Evolutionary conservation across 2,113 vertebrate genomes (phyloP).

Genomic region (Ailuropoda melanoleuca): DNA sequence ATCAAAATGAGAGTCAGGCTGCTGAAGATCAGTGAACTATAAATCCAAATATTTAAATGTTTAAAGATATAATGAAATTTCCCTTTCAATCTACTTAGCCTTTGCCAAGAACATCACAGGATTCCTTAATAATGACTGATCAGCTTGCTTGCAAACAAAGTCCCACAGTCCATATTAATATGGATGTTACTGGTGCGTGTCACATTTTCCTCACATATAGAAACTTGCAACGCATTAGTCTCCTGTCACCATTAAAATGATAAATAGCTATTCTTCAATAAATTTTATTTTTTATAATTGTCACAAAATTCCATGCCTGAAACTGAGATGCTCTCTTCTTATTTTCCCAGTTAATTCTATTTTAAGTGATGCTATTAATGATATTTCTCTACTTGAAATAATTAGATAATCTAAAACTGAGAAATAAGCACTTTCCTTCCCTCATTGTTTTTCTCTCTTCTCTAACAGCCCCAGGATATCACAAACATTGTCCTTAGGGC

Average conservation of each 20-base stretch:
- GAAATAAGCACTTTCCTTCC: conserved; percentile 64
- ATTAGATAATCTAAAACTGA: conserved; percentile 55
- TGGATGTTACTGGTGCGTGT: fast-evolving
- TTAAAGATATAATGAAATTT: neutral
- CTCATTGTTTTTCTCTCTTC: neutral
- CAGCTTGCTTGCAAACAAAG: neutral
- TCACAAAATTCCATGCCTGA: conserved; percentile 20
- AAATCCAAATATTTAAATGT: conserved; percentile 46
- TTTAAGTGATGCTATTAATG: conserved; percentile 50
- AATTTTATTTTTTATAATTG: neutral
- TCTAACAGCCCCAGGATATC: conserved; percentile 39
- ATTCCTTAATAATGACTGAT: neutral
- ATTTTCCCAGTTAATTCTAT: neutral
- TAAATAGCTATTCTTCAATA: neutral
- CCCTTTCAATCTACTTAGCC: neutral
- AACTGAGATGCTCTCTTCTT: neutral
- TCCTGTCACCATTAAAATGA: conserved; percentile 33
- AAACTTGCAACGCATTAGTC: neutral
- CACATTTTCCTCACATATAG: neutral
- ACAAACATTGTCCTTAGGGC: conserved; percentile 63
- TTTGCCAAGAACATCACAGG: neutral
- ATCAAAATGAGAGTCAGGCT: conserved; percentile 36
- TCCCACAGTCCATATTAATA: fast-evolving
- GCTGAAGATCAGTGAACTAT: neutral
- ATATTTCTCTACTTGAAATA: conserved; percentile 69